Conservation (phyloP, 2,888 invertebrate species). For the Nomada lathburiana region DNA sequence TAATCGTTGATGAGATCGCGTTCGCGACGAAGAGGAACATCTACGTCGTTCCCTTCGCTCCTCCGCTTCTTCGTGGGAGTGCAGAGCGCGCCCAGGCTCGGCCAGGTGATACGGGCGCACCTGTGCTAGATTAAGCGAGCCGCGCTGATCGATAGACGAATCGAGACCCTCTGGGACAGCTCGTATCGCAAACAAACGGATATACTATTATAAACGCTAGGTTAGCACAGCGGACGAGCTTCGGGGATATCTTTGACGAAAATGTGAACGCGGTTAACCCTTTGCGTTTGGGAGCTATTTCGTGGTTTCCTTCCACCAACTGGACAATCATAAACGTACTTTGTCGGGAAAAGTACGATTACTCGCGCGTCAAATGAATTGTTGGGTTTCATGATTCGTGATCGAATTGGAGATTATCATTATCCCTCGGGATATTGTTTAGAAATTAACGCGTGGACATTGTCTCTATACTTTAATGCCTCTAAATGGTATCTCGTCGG, state of each 20-base stretch:
- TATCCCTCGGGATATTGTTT: too few species aligned
- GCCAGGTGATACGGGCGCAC: constrained; percentile 39
- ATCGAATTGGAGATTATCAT: too few species aligned
- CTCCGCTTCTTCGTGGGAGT: constrained; percentile 20
- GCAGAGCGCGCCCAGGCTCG: constrained; percentile 16
- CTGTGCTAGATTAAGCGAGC: constrained; percentile 34
- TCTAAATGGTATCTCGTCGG: too few species aligned
- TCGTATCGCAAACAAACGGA: constrained; percentile 27
- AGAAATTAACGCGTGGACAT: too few species aligned
- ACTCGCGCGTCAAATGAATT: too few species aligned
- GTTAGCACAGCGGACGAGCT: neutral
- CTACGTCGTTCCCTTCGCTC: neutral
- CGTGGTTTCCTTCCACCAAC: too few species aligned
- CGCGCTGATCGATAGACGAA: constrained; percentile 50
- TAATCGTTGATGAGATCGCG: constrained; percentile 70
- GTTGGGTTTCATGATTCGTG: too few species aligned
- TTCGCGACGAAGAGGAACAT: constrained; percentile 27
- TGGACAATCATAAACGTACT: too few species aligned
- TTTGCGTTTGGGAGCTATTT: too few species aligned
- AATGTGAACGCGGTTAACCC: too few species aligned
- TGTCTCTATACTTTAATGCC: too few species aligned
- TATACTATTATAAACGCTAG: constrained; percentile 11
- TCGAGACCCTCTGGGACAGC: constrained; percentile 7
- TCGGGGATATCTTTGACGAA: neutral
- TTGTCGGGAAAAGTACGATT: too few species aligned